A percentile compares a stretch with the other conserved stretches of the same genome.
These are phyloP conservation scores for Drosophila littoralis DNA, from an alignment of 1,140 invertebrate genomes.

Conservation along the genomic window DNA sequence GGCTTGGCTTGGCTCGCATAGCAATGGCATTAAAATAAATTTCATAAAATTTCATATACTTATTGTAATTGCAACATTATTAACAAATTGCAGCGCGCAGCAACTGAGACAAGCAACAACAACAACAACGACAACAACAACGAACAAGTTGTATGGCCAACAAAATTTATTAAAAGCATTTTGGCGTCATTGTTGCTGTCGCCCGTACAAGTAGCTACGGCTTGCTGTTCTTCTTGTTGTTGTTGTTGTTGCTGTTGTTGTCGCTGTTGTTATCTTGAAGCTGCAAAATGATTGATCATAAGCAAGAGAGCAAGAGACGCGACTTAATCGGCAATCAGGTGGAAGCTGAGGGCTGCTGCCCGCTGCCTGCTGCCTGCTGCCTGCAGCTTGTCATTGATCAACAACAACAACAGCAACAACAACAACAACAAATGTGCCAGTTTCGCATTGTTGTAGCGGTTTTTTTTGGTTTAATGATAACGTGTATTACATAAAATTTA, in stretches of 20 bases:
- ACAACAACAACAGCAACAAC: slow-evolving; percentile 7
- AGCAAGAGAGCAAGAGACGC: slow-evolving; percentile 48
- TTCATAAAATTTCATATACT: slow-evolving; percentile 57
- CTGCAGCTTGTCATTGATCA: slow-evolving; percentile 59
- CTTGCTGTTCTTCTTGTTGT: slow-evolving; percentile 48
- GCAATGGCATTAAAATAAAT: slow-evolving; percentile 63
- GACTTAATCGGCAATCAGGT: slow-evolving; percentile 49
- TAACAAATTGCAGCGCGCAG: slow-evolving; percentile 72
- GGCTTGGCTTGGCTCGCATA: slow-evolving; percentile 37
- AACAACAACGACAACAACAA: slow-evolving; percentile 23
- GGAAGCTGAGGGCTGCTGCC: slow-evolving; percentile 25
- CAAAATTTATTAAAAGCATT: slow-evolving; percentile 82
- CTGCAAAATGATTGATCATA: slow-evolving; percentile 76
- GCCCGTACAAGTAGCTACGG: slow-evolving; percentile 63
- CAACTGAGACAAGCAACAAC: slow-evolving; percentile 47
- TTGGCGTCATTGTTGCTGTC: slow-evolving; percentile 61
- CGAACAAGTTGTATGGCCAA: slow-evolving; percentile 63
- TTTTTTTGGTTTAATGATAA: slow-evolving; percentile 50
- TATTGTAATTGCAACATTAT: slow-evolving; percentile 78
- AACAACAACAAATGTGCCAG: slow-evolving; percentile 11
- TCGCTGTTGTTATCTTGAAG: slow-evolving; percentile 66
- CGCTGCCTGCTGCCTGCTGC: slow-evolving; percentile 16
- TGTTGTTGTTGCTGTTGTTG: slow-evolving; percentile 56
- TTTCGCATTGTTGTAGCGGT: slow-evolving; percentile 6
- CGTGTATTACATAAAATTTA: slow-evolving; percentile 66